phyloP scores from a whole-genome alignment of 1,140 invertebrate species.

The Pseudomyrmex flavicornis region DNA sequence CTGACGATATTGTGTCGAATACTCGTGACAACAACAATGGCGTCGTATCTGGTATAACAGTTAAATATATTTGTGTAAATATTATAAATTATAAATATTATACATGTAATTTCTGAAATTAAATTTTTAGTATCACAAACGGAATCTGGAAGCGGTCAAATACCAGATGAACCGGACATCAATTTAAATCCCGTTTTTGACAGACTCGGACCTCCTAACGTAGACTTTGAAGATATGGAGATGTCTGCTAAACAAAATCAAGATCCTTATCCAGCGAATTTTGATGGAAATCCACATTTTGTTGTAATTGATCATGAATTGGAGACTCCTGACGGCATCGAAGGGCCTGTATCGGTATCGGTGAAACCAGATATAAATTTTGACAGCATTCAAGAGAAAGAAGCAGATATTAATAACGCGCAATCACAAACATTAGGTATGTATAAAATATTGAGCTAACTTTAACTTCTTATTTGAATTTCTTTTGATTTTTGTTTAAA shows the following conservation, averaged over 20 bases:
- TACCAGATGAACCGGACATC: conserved; percentile 61
- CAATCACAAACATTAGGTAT: conserved; percentile 8
- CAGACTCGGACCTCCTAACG: conserved; percentile 28
- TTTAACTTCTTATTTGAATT: too few species aligned
- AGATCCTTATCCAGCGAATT: neutral
- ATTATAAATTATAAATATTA: neutral
- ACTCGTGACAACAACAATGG: conserved; percentile 10
- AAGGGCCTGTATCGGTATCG: conserved; percentile 85
- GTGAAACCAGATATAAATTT: conserved; percentile 79
- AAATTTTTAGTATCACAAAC: conserved; percentile 63
- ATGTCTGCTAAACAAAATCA: neutral
- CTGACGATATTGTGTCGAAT: conserved; percentile 12
- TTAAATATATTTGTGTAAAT: conserved; percentile 15
- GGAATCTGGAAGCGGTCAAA: conserved; percentile 72
- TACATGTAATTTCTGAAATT: conserved; percentile 36
- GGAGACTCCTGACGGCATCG: conserved; percentile 86
- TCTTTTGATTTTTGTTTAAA: too few species aligned
- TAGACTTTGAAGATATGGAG: conserved; percentile 54
- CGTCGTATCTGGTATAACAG: conserved; percentile 5
- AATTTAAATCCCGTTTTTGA: conserved; percentile 50
- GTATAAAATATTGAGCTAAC: conserved; percentile 16
- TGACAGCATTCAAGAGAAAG: conserved; percentile 25
- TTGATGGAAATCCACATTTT: conserved; percentile 74
- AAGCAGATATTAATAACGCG: neutral
- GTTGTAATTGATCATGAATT: conserved; percentile 86